phyloP scores from a whole-genome alignment of 2,797 vertebrate genomes.

The Bovichtus diacanthus region DNA sequence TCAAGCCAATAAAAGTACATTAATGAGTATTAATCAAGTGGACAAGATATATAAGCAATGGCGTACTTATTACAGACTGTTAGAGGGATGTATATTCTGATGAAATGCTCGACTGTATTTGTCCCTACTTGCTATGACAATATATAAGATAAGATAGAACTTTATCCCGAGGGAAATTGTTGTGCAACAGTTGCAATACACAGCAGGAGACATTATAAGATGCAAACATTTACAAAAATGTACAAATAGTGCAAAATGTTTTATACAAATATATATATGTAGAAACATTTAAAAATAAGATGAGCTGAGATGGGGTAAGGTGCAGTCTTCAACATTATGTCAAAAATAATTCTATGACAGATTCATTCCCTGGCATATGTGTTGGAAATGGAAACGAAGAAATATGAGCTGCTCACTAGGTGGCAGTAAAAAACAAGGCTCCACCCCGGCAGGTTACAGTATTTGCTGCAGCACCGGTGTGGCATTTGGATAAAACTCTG shows the following conservation, averaged over 20 bases:
- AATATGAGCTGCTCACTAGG: constrained; percentile 70
- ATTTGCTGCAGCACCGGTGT: background rate
- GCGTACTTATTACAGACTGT: background rate
- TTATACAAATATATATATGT: no score
- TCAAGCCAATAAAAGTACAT: background rate
- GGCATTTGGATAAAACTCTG: background rate
- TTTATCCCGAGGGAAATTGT: no score
- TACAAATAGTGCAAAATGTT: no score
- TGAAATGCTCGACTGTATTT: no score
- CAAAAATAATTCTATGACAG: background rate
- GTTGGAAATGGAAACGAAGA: background rate
- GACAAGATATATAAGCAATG: background rate
- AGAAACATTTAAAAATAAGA: no score
- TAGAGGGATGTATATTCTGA: background rate
- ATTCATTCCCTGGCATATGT: background rate
- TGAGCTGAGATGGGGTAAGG: no score
- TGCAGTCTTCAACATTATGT: no score
- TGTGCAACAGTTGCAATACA: no score
- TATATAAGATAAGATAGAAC: no score
- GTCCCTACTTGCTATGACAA: no score
- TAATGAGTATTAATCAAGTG: background rate
- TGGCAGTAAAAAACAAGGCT: constrained; percentile 73
- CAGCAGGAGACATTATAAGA: no score
- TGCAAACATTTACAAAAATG: no score
- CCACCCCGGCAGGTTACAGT: background rate